Evolutionary conservation across 1,140 invertebrate genomes (phyloP).

Genomic region (Carcinoscorpius rotundicauda): DNA sequence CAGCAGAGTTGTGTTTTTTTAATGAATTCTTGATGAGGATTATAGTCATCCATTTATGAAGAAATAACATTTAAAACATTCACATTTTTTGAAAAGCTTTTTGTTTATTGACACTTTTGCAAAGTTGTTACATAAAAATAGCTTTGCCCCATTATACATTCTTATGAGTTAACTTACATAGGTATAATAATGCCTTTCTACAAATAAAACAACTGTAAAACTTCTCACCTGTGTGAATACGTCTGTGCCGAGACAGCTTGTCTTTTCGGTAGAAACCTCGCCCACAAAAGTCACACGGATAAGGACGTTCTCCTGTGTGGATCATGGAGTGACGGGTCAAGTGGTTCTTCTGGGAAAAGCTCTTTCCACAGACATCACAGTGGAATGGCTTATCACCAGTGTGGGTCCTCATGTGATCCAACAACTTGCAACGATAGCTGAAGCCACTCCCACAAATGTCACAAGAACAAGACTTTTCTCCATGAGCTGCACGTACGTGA

Average conservation of each 20-base stretch:
- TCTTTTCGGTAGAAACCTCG: conserved; percentile 84
- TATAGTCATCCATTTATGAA: no score
- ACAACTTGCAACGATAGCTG: conserved; percentile 27
- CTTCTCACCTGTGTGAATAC: conserved; percentile 51
- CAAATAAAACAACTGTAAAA: conserved; percentile 50
- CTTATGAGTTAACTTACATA: background rate
- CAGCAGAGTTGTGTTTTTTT: no score
- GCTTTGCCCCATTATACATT: background rate
- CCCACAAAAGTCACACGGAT: conserved; percentile 69
- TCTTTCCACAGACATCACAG: conserved; percentile 26
- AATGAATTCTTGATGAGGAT: no score
- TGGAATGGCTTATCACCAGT: conserved; percentile 28
- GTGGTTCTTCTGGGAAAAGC: conserved; percentile 28
- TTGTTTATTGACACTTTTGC: no score
- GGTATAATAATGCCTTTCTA: conserved; percentile 24
- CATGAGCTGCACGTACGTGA: conserved; percentile 22
- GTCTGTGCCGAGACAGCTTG: conserved; percentile 58
- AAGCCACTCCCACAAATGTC: conserved; percentile 26
- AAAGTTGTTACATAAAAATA: background rate
- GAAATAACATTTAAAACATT: no score
- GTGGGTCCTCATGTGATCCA: conserved; percentile 27
- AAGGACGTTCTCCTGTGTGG: conserved; percentile 80
- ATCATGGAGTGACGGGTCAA: conserved; percentile 39
- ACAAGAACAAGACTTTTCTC: conserved; percentile 22
- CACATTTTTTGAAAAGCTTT: no score